Base-by-base conservation (phyloP, 2,797 vertebrate species). In the Varecia variegata region DNA sequence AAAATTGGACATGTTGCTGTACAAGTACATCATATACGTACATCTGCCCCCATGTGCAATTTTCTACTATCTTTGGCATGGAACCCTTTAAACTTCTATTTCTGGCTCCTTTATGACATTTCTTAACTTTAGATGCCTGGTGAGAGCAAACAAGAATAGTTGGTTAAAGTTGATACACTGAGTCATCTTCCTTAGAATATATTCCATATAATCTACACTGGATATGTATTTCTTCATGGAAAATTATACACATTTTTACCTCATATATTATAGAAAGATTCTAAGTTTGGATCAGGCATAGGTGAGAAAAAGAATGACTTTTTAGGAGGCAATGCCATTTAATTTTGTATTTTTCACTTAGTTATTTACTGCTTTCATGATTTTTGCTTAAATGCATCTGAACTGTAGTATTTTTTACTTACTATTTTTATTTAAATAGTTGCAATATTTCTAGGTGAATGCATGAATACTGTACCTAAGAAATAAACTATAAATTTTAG, bases 151-250 rank as follows among this genome's bases (percentile, higher is more conserved):
- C 50, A 50, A 83, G 60, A 81, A 85, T 50, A 88, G 81, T 71
- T 77, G 47, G 68, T 60, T 95, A 74, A 93, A 95, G 73, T 94
- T 93, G 70, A 68, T 77, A 45, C 30, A 35, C 58, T 88, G 85
- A 94, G 35, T 88, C 87, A 91, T 96, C 65, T 83, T 89, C 54
- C 80, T 85, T 85, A 65, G 87, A 93, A 85, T 35, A 86, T 62
- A 79, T 45, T 38, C 7, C 56, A 65, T 56, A 23, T 86, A 76
- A 68, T 92, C 17, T 71, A 23, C 0, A 17, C 35, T 60, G n/a
- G 21, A 60, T 13, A 50, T 74, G 1, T 5, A 82, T 40, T 76
- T 93, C 92, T 96, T 43, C 35, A n/a, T 56, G 58, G 47, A 50
- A 32, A 71, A 40, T 52, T 77, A 77, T 56, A 62, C 21, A 50